These are phyloP conservation scores for Hystrix cristata DNA, from an alignment of 2,113 vertebrate genomes.

Conservation along the genomic window DNA sequence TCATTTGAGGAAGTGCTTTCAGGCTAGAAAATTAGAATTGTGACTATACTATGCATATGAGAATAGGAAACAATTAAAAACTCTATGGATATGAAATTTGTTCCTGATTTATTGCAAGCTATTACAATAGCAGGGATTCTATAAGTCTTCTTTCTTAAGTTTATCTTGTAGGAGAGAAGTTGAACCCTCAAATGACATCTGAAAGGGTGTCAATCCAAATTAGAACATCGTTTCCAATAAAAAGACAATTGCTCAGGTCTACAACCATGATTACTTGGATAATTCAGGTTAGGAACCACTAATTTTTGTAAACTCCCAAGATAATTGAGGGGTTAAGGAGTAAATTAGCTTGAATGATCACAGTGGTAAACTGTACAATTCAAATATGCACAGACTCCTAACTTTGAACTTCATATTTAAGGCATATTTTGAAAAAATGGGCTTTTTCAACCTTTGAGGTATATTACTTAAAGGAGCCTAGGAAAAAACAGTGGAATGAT, in stretches of 20 bases:
- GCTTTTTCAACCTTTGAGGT: conserved; percentile 6
- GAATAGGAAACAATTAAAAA: neutral
- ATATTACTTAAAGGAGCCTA: neutral
- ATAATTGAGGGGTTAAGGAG: conserved; percentile 38
- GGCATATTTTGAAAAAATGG: conserved; percentile 33
- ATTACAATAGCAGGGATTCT: neutral
- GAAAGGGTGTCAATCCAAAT: neutral
- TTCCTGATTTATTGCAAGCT: neutral
- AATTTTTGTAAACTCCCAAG: conserved; percentile 62
- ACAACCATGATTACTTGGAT: neutral
- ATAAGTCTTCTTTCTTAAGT: neutral
- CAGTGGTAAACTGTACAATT: conserved; percentile 7
- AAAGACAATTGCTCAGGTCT: neutral
- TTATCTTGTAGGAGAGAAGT: neutral
- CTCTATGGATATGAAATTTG: neutral
- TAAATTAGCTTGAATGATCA: conserved; percentile 49
- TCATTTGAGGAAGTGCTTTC: conserved; percentile 23
- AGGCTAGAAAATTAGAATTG: neutral
- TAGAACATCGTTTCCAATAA: conserved; percentile 31
- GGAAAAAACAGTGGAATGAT: neutral
- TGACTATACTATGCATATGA: neutral
- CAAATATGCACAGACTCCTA: conserved; percentile 9
- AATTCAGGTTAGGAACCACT: conserved; percentile 40
- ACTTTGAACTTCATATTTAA: conserved; percentile 1
- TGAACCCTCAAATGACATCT: conserved; percentile 21